These are phyloP conservation scores for Hedya salicella DNA, from an alignment of 2,888 invertebrate genomes.

Conservation along the genomic window DNA sequence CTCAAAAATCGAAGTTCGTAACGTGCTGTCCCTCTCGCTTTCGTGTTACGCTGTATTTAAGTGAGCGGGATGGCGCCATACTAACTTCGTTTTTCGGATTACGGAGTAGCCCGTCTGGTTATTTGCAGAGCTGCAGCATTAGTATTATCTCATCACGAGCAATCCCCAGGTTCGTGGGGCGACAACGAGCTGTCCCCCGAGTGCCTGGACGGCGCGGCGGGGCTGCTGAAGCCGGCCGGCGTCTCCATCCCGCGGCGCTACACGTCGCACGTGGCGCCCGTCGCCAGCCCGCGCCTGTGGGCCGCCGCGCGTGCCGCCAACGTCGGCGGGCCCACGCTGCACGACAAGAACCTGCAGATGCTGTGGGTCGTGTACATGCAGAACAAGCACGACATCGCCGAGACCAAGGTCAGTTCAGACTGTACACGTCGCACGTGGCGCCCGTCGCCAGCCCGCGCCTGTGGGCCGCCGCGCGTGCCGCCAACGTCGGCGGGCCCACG, in stretches of 20 bases:
- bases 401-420: constrained; percentile 81
- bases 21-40: no score
- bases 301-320: constrained; percentile 87
- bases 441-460: no score
- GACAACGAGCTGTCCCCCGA: constrained; percentile 99
- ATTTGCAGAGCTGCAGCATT: no score
- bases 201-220: constrained; percentile 97
- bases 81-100: no score
- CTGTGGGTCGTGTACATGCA: constrained; percentile 97
- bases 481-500: no score
- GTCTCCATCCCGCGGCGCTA: constrained; percentile 95
- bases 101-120: no score
- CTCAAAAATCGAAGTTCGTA: no score
- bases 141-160: no score
- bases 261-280: constrained; percentile 95
- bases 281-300: constrained; percentile 95
- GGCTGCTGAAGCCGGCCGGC: constrained; percentile 93
- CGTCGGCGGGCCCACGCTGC: constrained; percentile 55
- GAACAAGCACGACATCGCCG: constrained; percentile 92
- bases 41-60: no score
- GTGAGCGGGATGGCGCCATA: no score
- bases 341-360: constrained; percentile 87
- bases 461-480: no score
- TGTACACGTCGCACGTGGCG: neutral
- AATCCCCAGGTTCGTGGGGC: constrained; percentile 95